phyloP scores from a whole-genome alignment of 1,140 invertebrate species.

The Harpegnathos saltator region DNA sequence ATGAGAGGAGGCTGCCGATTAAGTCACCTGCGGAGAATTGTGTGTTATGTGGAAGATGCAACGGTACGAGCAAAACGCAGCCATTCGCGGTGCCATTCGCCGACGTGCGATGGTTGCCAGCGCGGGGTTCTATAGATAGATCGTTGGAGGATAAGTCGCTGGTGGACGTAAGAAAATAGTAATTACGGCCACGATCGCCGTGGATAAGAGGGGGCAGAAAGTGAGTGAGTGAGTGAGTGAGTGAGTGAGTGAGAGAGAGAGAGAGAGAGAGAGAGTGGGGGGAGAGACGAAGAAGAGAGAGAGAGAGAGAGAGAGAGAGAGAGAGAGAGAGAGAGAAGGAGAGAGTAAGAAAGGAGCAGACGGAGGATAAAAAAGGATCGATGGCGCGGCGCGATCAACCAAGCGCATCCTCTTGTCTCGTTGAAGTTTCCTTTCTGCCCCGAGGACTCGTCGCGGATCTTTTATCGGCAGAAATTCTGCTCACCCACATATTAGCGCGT shows the following conservation, averaged over 20 bases:
- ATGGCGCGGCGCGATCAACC: slow-evolving; percentile 33
- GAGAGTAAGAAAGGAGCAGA: background rate
- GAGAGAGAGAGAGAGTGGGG: no score
- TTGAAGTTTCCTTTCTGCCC: slow-evolving; percentile 2
- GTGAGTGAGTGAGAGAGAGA: no score
- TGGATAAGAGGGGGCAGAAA: slow-evolving; percentile 46
- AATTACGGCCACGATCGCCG: slow-evolving; percentile 69
- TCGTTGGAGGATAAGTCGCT: slow-evolving; percentile 67
- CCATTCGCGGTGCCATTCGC: slow-evolving; percentile 57
- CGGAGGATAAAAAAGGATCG: slow-evolving; percentile 34
- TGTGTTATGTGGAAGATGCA: slow-evolving; percentile 58
- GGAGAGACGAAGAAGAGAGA: background rate
- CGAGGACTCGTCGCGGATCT: slow-evolving; percentile 24
- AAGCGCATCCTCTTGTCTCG: slow-evolving; percentile 57
- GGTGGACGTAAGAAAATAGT: slow-evolving; percentile 74
- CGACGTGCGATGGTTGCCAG: slow-evolving; percentile 55
- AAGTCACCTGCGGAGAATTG: slow-evolving; percentile 63
- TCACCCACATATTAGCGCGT: background rate
- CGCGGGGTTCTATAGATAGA: slow-evolving; percentile 70
- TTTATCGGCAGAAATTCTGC: slow-evolving; percentile 28
- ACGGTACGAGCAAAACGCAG: slow-evolving; percentile 54
- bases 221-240: background rate
- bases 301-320: background rate
- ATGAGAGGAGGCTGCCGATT: slow-evolving; percentile 52
- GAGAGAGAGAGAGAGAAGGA: background rate